These are phyloP conservation scores for Leucoptera coffeella DNA, from an alignment of 2,888 invertebrate species.

Conservation along the genomic window DNA sequence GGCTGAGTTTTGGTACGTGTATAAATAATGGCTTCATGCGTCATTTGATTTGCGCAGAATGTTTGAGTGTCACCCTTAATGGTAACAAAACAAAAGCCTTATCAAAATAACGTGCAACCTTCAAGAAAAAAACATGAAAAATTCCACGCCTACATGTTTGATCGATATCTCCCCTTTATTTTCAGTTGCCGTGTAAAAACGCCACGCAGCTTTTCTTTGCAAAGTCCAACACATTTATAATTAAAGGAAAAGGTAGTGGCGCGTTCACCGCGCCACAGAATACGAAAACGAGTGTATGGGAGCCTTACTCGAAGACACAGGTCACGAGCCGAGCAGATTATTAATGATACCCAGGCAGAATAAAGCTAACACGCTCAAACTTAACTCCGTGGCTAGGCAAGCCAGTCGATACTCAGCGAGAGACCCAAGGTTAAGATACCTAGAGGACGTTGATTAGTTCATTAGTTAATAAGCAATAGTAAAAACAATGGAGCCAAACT, in stretches of 20 bases:
- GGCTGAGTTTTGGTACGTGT: too few relatives aligned
- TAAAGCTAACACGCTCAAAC: constrained; percentile 41
- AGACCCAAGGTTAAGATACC: constrained; percentile 53
- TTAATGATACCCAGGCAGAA: constrained; percentile 54
- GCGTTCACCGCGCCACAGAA: constrained; percentile 18
- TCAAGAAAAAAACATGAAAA: too few relatives aligned
- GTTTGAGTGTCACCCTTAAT: too few relatives aligned
- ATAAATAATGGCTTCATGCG: too few relatives aligned
- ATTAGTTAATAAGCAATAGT: constrained; percentile 8
- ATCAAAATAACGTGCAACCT: too few relatives aligned
- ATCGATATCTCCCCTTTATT: too few relatives aligned
- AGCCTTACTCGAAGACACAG: constrained; percentile 14
- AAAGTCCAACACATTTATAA: constrained; percentile 2
- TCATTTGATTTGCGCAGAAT: too few relatives aligned
- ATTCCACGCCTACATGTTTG: too few relatives aligned
- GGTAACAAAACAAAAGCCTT: too few relatives aligned
- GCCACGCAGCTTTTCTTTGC: too few relatives aligned
- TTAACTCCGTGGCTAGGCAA: constrained; percentile 43
- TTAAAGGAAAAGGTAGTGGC: constrained; percentile 14
- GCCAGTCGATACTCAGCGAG: constrained; percentile 45
- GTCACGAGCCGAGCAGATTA: constrained; percentile 19
- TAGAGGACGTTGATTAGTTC: constrained; percentile 22
- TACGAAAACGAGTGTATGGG: constrained; percentile 29
- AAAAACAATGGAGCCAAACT: neutral
- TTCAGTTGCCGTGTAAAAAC: too few relatives aligned